phyloP scores from a whole-genome alignment of 2,113 vertebrate species.

The Trichomycterus rosablanca region DNA sequence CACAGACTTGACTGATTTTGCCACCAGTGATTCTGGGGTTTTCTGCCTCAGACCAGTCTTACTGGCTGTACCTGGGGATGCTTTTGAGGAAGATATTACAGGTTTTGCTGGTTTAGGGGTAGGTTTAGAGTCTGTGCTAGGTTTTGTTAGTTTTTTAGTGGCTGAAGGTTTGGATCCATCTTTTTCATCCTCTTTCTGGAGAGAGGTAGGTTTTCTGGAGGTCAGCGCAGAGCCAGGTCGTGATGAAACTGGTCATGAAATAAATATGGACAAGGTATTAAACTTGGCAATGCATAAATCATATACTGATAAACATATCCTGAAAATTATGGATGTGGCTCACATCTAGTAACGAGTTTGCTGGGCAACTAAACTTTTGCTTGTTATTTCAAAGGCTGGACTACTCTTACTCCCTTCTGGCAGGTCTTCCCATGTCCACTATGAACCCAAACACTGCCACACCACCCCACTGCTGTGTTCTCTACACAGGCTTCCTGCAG shows the following conservation, averaged over 20 bases:
- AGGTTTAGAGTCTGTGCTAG: conserved; percentile 59
- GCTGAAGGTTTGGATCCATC: conserved; percentile 60
- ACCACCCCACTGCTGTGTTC: too few relatives aligned
- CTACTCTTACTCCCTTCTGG: too few relatives aligned
- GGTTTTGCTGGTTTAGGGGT: conserved; percentile 64
- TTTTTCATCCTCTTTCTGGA: conserved; percentile 77
- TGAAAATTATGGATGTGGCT: too few relatives aligned
- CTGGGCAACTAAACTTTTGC: too few relatives aligned
- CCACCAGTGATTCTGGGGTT: conserved; percentile 44
- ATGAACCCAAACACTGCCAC: too few relatives aligned
- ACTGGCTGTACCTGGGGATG: conserved; percentile 18
- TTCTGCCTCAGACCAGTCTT: conserved; percentile 60
- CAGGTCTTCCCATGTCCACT: too few relatives aligned
- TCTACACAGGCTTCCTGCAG: too few relatives aligned
- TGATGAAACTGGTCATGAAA: conserved; percentile 60
- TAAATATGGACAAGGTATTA: conserved; percentile 18
- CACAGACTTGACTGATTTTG: conserved; percentile 51
- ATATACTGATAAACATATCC: too few relatives aligned
- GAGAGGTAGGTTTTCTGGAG: conserved; percentile 73
- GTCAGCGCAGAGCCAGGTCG: conserved; percentile 63
- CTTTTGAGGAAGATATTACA: conserved; percentile 54
- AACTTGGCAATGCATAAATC: neutral
- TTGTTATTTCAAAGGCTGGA: too few relatives aligned
- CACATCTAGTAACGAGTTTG: too few relatives aligned
- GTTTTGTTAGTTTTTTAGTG: conserved; percentile 74